Percentiles rank a stretch among this genome's conserved stretches.
Evolutionary conservation across 2,888 invertebrate species (phyloP).

Genomic region (Lasius platythorax): DNA sequence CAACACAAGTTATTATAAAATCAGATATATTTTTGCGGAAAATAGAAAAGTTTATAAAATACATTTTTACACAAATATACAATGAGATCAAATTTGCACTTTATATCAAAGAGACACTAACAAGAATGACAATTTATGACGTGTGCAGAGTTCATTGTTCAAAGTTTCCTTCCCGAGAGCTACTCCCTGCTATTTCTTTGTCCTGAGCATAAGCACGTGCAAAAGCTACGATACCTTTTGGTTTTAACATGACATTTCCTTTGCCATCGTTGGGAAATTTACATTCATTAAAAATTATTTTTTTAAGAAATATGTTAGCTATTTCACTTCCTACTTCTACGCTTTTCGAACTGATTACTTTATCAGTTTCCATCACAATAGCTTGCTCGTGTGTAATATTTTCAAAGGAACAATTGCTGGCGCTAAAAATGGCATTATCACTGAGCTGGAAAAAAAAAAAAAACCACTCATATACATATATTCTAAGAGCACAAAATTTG

Average conservation of each 20-base stretch:
- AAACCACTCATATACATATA: not conserved
- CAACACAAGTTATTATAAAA: not conserved
- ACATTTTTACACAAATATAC: conserved; percentile 46
- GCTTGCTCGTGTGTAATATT: conserved; percentile 86
- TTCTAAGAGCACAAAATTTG: not conserved
- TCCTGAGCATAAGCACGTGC: conserved; percentile 56
- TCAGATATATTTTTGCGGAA: conserved; percentile 44
- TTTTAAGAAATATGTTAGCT: conserved; percentile 67
- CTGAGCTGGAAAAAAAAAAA: conserved; percentile 82
- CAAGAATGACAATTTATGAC: not conserved
- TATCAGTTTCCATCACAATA: conserved; percentile 86
- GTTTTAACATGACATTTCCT: conserved; percentile 79
- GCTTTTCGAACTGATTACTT: conserved; percentile 70
- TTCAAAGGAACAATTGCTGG: conserved; percentile 83
- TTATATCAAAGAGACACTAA: conserved; percentile 13
- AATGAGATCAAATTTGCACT: conserved; percentile 27
- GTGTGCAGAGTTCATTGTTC: conserved; percentile 55
- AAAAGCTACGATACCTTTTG: conserved; percentile 66
- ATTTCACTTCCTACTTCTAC: conserved; percentile 75
- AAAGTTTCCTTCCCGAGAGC: not conserved
- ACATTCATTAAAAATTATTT: conserved; percentile 79
- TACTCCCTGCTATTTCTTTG: not conserved
- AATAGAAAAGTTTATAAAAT: conserved; percentile 48
- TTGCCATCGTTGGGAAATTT: conserved; percentile 78
- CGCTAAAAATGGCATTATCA: conserved; percentile 84